These are phyloP conservation scores for Hucho hucho DNA, from an alignment of 2,113 vertebrate species.

Conservation along the genomic window DNA sequence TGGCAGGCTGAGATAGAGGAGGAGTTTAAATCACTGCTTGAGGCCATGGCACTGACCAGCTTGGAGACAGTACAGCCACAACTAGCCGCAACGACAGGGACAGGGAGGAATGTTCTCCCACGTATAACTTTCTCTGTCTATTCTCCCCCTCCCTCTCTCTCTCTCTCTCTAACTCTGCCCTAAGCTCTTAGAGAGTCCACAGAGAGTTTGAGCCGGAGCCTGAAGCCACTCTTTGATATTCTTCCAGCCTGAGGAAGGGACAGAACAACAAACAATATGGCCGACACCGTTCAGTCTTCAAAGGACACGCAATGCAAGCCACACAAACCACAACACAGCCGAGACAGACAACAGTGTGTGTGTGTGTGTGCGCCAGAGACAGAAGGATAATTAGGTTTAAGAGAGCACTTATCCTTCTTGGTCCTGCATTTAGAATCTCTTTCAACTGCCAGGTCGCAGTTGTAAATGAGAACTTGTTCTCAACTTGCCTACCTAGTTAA, in stretches of 20 bases:
- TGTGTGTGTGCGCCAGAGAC: background rate
- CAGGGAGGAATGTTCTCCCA: background rate
- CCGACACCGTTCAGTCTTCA: background rate
- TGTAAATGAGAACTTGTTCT: too few species aligned
- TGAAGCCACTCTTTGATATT: background rate
- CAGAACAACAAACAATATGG: background rate
- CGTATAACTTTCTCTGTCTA: background rate
- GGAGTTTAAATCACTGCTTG: too few species aligned
- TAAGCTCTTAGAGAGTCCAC: background rate
- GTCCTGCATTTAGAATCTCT: background rate
- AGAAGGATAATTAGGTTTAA: background rate
- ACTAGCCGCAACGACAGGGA: too few species aligned
- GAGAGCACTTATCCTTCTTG: background rate
- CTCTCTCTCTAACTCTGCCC: background rate
- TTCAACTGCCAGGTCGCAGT: too few species aligned
- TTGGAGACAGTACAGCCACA: background rate
- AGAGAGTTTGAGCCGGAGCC: background rate
- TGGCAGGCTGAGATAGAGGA: too few species aligned
- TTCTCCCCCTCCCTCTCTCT: background rate
- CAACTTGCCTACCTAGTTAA: too few species aligned
- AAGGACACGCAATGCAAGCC: background rate
- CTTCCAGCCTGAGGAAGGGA: background rate
- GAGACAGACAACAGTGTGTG: background rate
- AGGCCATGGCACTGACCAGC: background rate
- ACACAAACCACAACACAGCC: conserved; percentile 1